Conservation (phyloP, 37 sponge, comb jelly and placozoan species). For the Aphrocallistes beatrix region DNA sequence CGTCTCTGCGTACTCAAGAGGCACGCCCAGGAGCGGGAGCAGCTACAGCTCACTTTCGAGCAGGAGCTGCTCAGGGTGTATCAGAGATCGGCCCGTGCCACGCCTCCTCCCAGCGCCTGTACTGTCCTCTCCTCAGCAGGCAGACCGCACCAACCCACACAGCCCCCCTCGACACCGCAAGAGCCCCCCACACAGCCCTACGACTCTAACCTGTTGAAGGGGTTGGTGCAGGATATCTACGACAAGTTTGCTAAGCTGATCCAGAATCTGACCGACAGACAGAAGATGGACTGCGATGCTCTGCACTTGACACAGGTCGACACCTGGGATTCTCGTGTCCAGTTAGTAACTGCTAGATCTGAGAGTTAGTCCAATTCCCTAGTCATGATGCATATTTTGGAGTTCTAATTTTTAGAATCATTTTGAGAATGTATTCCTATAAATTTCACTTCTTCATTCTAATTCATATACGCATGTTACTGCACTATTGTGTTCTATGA, state of each 20-base stretch:
- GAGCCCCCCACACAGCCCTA: neutral
- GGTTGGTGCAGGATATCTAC: neutral
- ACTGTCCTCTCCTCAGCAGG: neutral
- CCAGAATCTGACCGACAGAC: neutral
- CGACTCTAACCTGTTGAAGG: neutral
- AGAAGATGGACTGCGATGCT: neutral
- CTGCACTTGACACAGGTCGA: neutral
- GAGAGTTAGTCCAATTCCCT: too few relatives aligned
- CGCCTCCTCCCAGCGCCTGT: constrained; percentile 6
- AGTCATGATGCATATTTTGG: too few relatives aligned
- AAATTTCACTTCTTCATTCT: too few relatives aligned
- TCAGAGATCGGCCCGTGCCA: neutral
- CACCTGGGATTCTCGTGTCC: neutral
- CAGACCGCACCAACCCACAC: neutral
- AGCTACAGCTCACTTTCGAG: neutral
- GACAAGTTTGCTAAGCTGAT: neutral
- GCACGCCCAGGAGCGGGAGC: neutral
- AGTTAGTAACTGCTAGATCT: too few relatives aligned
- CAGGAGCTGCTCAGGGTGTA: neutral
- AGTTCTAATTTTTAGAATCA: too few relatives aligned
- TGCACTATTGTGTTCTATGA: too few relatives aligned
- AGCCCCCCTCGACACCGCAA: neutral
- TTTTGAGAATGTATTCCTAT: too few relatives aligned
- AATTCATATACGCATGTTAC: too few relatives aligned
- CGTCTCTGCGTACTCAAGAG: neutral